Conservation (phyloP, 2,888 invertebrate genomes). For the Zaprionus lineosus region DNA sequence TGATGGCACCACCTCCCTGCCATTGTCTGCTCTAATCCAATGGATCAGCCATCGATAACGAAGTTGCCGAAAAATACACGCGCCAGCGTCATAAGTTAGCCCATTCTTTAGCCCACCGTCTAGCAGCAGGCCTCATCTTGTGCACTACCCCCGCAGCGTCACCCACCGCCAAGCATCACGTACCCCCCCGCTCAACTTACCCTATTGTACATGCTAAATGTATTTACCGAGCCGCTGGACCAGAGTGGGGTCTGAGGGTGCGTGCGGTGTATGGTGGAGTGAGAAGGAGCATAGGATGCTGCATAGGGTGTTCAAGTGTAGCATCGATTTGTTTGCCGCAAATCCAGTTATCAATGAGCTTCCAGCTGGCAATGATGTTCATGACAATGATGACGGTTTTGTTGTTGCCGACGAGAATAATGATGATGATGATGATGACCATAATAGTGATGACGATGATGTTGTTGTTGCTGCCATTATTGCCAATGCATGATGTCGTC, state of each 20-base stretch:
- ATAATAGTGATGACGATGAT: not conserved
- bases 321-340: constrained; percentile 73
- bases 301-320: constrained; percentile 51
- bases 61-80: constrained; percentile 72
- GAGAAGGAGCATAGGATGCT: not conserved
- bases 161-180: not conserved
- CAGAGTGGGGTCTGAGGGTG: too few relatives aligned
- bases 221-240: too few relatives aligned
- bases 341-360: constrained; percentile 78
- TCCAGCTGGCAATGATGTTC: constrained; percentile 19
- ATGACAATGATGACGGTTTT: too few relatives aligned
- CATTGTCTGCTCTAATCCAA: constrained; percentile 67
- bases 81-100: constrained; percentile 68
- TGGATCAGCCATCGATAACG: constrained; percentile 77
- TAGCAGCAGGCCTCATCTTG: too few relatives aligned
- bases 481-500: constrained; percentile 19
- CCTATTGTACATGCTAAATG: too few relatives aligned
- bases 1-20: constrained; percentile 49
- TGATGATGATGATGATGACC: constrained; percentile 17
- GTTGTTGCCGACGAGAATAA: too few relatives aligned
- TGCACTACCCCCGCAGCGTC: not conserved
- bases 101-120: too few relatives aligned
- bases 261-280: too few relatives aligned
- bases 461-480: constrained; percentile 5
- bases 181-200: too few relatives aligned